These are phyloP conservation scores for Callosobruchus maculatus DNA, from an alignment of 2,888 invertebrate genomes.

Conservation along the genomic window DNA sequence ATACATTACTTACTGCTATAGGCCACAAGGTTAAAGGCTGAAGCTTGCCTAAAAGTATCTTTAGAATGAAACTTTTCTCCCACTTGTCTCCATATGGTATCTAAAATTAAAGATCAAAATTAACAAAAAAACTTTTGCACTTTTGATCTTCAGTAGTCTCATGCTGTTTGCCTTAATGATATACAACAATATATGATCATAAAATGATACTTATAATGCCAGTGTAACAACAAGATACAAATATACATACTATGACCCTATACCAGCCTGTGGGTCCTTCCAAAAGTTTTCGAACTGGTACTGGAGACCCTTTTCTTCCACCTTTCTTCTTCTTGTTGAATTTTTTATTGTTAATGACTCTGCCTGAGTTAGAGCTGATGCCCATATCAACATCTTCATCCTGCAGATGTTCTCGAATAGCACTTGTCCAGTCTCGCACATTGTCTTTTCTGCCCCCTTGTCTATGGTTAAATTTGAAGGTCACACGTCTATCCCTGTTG, in stretches of 20 bases:
- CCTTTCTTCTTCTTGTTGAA: conserved; percentile 21
- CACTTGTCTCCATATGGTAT: conserved; percentile 73
- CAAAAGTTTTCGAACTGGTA: conserved; percentile 53
- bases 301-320: conserved; percentile 46
- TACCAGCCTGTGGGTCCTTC: conserved; percentile 65
- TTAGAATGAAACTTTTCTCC: conserved; percentile 64
- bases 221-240: not conserved
- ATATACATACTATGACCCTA: conserved; percentile 57
- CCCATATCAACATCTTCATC: conserved; percentile 65
- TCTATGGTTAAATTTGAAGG: conserved; percentile 52
- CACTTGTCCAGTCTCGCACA: conserved; percentile 47
- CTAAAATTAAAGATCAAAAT: conserved; percentile 25
- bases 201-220: too few species aligned
- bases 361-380: conserved; percentile 40
- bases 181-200: too few species aligned
- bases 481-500: conserved; percentile 47
- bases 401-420: conserved; percentile 51
- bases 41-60: conserved; percentile 58
- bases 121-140: not conserved
- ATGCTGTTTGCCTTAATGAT: too few species aligned
- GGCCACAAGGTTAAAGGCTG: conserved; percentile 68
- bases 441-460: conserved; percentile 36
- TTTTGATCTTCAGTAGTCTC: too few species aligned
- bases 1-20: conserved; percentile 48
- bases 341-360: conserved; percentile 15